A percentile compares a stretch with the other conserved stretches of the same genome.
These are phyloP conservation scores for Triops longicaudatus DNA, from an alignment of 1,140 invertebrate species.

Conservation along the genomic window DNA sequence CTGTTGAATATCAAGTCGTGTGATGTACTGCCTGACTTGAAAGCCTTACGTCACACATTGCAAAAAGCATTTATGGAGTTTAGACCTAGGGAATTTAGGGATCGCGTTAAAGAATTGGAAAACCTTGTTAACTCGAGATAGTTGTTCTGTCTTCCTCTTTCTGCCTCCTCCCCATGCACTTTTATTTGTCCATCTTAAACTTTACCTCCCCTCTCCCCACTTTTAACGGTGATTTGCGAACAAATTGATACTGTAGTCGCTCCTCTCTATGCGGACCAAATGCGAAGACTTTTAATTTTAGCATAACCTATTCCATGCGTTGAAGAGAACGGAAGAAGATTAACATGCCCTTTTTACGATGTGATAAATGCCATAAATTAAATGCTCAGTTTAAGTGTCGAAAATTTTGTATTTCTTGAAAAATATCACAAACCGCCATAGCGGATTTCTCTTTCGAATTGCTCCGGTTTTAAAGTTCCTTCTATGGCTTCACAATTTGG, in stretches of 20 bases:
- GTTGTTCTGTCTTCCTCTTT: not conserved
- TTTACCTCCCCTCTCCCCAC: not conserved
- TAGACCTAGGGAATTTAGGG: not conserved
- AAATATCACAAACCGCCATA: slow-evolving; percentile 44
- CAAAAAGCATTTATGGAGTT: not conserved
- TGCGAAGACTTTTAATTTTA: not conserved
- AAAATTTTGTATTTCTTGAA: not conserved
- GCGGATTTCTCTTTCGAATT: slow-evolving; percentile 78
- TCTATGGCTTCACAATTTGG: slow-evolving; percentile 83
- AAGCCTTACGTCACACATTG: slow-evolving; percentile 1
- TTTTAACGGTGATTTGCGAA: not conserved
- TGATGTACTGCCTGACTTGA: not conserved
- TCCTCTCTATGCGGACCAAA: not conserved
- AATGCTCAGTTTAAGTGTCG: not conserved
- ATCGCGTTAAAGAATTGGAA: not conserved
- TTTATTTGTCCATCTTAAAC: not conserved
- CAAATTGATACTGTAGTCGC: not conserved
- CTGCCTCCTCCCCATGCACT: no score
- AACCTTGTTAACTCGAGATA: not conserved
- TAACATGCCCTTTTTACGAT: not conserved
- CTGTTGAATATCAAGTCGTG: not conserved
- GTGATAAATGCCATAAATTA: not conserved
- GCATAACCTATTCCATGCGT: not conserved
- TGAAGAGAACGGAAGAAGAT: not conserved
- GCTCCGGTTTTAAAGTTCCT: slow-evolving; percentile 88